These are phyloP conservation scores for Conops quadrifasciatus DNA, from an alignment of 2,888 invertebrate species.

Conservation along the genomic window DNA sequence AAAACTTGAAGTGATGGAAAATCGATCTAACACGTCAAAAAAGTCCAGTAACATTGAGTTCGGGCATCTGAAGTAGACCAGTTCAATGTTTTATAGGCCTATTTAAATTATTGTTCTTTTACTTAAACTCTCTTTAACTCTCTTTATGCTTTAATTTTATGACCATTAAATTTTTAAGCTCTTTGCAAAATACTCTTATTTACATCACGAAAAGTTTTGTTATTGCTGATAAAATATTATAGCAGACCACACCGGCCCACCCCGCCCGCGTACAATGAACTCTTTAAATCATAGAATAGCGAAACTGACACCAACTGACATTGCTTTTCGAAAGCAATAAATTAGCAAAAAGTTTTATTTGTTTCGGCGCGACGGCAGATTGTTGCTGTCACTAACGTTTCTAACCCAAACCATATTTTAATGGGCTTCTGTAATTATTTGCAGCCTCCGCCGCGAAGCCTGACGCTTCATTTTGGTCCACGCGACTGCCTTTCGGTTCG, in stretches of 20 bases:
- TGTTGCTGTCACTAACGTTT: neutral
- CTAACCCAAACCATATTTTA: neutral
- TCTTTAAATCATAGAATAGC: slow-evolving; percentile 14
- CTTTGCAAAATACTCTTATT: too few relatives aligned
- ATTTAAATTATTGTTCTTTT: too few relatives aligned
- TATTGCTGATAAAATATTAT: neutral
- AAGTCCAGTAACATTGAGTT: too few relatives aligned
- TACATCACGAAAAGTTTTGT: slow-evolving; percentile 8
- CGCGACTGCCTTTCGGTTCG: slow-evolving; percentile 20
- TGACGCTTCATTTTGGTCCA: too few relatives aligned
- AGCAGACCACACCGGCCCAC: neutral
- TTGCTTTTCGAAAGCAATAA: slow-evolving; percentile 28
- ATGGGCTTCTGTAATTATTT: neutral
- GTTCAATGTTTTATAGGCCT: too few relatives aligned
- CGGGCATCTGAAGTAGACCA: too few relatives aligned
- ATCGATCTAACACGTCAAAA: too few relatives aligned
- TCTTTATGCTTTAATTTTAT: too few relatives aligned
- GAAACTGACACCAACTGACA: slow-evolving; percentile 28
- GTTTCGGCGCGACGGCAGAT: slow-evolving; percentile 12
- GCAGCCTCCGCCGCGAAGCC: too few relatives aligned
- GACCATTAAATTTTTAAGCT: too few relatives aligned
- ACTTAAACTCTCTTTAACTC: too few relatives aligned
- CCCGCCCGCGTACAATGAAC: neutral
- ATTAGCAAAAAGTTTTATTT: slow-evolving; percentile 32
- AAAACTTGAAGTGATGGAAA: too few relatives aligned